A percentile compares a stretch with the other conserved stretches of the same genome.
Evolutionary conservation across 2,797 vertebrate genomes (phyloP).

Genomic region (Ceyx erithaca): DNA sequence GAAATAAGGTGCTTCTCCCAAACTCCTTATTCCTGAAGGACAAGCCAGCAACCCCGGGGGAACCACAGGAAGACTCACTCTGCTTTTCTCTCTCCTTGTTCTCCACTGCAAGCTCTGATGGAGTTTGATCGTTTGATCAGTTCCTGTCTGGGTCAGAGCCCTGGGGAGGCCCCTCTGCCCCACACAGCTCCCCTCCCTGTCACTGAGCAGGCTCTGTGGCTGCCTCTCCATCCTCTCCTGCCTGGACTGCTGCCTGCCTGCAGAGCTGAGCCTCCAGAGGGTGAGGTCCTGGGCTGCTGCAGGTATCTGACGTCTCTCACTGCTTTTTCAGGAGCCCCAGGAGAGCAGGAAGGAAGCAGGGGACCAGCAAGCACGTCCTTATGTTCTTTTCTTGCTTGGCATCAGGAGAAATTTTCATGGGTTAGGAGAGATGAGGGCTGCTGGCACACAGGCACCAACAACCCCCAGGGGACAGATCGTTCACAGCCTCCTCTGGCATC

Average conservation of each 20-base stretch:
- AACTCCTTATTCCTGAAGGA: not conserved
- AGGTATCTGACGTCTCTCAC: not conserved
- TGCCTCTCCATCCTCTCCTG: not conserved
- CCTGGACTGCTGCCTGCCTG: not conserved
- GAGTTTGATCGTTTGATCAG: fast-evolving
- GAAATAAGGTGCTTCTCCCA: not conserved
- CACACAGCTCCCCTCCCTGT: not conserved
- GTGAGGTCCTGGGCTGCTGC: not conserved
- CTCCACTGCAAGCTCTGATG: not conserved
- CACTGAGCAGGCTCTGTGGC: not conserved
- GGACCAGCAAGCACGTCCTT: not conserved
- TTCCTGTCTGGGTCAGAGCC: not conserved
- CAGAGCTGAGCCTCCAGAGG: not conserved
- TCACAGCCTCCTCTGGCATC: not conserved
- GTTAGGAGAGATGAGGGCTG: not conserved
- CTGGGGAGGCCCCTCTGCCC: not conserved
- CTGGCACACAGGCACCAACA: not conserved
- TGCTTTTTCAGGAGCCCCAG: not conserved
- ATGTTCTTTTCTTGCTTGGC: not conserved
- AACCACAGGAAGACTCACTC: not conserved
- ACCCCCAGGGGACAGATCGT: not conserved
- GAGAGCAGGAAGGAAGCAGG: not conserved
- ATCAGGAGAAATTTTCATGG: not conserved
- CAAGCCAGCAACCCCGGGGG: fast-evolving
- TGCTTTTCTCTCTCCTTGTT: not conserved